These are phyloP conservation scores for Amphiprion percula DNA, from an alignment of 2,113 vertebrate genomes.

Conservation along the genomic window DNA sequence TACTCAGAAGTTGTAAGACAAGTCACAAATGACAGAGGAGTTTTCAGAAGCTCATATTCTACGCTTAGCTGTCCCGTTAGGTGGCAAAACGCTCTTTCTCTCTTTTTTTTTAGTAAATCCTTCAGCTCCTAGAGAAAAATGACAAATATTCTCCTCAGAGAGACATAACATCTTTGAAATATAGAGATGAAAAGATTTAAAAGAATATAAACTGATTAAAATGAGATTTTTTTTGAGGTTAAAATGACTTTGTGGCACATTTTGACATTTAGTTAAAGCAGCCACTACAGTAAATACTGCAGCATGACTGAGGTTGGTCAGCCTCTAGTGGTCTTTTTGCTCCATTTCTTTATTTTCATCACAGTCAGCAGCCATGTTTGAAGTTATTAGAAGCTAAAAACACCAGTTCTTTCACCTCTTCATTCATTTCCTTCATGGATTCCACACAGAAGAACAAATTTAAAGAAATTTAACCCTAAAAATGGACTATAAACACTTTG, in stretches of 20 bases:
- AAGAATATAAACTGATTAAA: neutral
- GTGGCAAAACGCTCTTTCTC: neutral
- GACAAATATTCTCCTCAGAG: conserved; percentile 27
- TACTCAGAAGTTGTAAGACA: conserved; percentile 41
- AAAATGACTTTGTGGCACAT: neutral
- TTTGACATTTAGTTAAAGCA: neutral
- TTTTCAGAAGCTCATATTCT: conserved; percentile 62
- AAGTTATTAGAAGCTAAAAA: too few species aligned
- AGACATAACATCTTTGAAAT: neutral
- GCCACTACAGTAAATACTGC: neutral
- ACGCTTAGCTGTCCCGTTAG: neutral
- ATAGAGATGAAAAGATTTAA: conserved; percentile 30
- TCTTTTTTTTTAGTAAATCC: conserved; percentile 6
- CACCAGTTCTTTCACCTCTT: too few species aligned
- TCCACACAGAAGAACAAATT: too few species aligned
- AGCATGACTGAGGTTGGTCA: neutral
- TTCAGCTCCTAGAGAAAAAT: conserved; percentile 19
- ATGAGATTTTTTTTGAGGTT: neutral
- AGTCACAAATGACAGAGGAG: conserved; percentile 26
- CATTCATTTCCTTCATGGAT: too few species aligned
- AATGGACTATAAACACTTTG: too few species aligned
- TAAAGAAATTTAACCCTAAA: too few species aligned
- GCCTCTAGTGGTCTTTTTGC: conserved; percentile 46
- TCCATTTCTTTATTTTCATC: neutral
- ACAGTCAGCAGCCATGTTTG: neutral